Evolutionary conservation across 2,888 invertebrate species (phyloP).

Genomic region (Chrysodeixis includens): DNA sequence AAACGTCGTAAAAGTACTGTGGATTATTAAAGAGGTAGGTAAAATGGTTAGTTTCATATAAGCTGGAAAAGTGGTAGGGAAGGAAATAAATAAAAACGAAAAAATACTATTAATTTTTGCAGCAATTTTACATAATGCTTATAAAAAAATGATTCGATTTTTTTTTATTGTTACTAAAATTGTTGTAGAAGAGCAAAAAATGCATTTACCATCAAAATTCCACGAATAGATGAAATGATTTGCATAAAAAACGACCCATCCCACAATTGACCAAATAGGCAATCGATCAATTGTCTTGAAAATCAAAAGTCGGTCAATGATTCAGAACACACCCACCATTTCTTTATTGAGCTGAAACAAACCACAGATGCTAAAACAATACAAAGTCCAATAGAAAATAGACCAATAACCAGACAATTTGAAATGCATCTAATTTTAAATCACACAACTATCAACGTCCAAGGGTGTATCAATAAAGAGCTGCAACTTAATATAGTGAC

Average conservation of each 20-base stretch:
- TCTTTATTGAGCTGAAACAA: background rate
- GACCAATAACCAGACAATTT: constrained; percentile 22
- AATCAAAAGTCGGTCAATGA: background rate
- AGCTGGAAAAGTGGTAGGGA: background rate
- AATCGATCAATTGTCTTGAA: background rate
- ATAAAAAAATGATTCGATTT: no score
- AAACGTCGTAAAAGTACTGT: background rate
- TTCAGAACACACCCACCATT: background rate
- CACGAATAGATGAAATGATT: no score
- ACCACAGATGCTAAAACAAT: background rate
- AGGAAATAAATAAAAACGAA: background rate
- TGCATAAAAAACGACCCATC: no score
- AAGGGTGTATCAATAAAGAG: constrained; percentile 51
- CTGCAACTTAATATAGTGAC: constrained; percentile 23
- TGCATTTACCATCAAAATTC: no score
- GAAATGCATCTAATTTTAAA: constrained; percentile 15
- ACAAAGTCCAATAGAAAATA: constrained; percentile 20
- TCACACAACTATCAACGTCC: constrained; percentile 20
- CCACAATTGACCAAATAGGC: no score
- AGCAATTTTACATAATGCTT: no score
- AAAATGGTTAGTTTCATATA: background rate
- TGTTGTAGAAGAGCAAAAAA: no score
- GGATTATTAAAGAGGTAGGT: background rate
- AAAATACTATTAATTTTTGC: no score
- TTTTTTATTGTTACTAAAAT: no score